A percentile compares a stretch with the other conserved stretches of the same genome.
phyloP scores from a whole-genome alignment of 2,888 invertebrate species.

The Agonopterix alstromeriana region DNA sequence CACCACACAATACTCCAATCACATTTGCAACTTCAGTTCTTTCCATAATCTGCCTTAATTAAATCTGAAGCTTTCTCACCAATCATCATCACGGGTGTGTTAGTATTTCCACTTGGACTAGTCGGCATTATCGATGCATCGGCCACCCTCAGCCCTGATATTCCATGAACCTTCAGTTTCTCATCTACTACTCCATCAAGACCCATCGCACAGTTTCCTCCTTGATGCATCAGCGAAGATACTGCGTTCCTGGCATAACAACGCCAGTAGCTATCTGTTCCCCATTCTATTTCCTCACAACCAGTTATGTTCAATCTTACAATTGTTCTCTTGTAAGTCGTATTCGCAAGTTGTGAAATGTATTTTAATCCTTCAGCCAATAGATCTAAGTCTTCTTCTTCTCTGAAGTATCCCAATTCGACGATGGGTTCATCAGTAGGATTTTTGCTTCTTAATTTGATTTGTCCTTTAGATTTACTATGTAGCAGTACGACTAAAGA shows the following conservation, averaged over 20 bases:
- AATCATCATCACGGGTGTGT: slow-evolving; percentile 61
- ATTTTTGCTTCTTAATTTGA: slow-evolving; percentile 12
- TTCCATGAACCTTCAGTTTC: slow-evolving; percentile 40
- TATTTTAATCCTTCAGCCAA: slow-evolving; percentile 12
- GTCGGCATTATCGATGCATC: slow-evolving; percentile 60
- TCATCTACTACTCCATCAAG: slow-evolving; percentile 51
- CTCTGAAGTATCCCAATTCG: slow-evolving; percentile 12
- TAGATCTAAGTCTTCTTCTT: slow-evolving; percentile 10
- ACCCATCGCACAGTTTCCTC: slow-evolving; percentile 63
- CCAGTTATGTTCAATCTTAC: slow-evolving; percentile 37
- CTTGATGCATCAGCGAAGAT: slow-evolving; percentile 78
- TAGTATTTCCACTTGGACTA: slow-evolving; percentile 56
- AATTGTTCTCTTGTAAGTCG: slow-evolving; percentile 12
- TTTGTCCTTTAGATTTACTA: slow-evolving; percentile 13
- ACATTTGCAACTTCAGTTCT: background rate
- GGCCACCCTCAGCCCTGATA: slow-evolving; percentile 42
- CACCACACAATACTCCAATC: too few species aligned
- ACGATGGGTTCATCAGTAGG: slow-evolving; percentile 12
- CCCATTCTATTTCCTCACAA: slow-evolving; percentile 60
- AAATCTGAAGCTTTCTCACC: slow-evolving; percentile 62
- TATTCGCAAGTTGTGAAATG: slow-evolving; percentile 9
- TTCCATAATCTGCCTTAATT: slow-evolving; percentile 43
- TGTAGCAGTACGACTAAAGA: slow-evolving; percentile 9
- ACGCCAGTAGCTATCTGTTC: slow-evolving; percentile 78
- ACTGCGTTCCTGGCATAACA: slow-evolving; percentile 77